A percentile compares a stretch with the other conserved stretches of the same genome.
These are phyloP conservation scores for Peribatodes rhomboidaria DNA, from an alignment of 2,888 invertebrate genomes.

Conservation along the genomic window DNA sequence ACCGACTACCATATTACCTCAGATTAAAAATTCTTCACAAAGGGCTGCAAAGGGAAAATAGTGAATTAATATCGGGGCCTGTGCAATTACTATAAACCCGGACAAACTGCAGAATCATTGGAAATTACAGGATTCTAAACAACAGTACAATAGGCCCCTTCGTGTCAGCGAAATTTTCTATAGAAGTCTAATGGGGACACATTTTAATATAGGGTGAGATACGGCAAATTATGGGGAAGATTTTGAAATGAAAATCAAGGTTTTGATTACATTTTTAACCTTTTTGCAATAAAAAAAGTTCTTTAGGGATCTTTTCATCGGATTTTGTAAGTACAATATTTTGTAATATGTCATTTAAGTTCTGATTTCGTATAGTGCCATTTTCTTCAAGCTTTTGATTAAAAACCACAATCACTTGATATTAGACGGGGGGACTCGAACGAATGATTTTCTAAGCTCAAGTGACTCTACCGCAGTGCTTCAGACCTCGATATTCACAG, in stretches of 20 bases:
- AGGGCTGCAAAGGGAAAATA: conserved; percentile 69
- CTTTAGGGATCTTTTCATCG: too few relatives aligned
- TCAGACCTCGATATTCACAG: conserved; percentile 66
- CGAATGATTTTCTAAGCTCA: conserved; percentile 52
- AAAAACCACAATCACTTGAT: conserved; percentile 31
- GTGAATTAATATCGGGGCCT: conserved; percentile 73
- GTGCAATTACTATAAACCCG: conserved; percentile 73
- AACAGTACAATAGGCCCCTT: conserved; percentile 74
- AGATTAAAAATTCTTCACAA: conserved; percentile 78
- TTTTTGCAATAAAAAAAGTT: background rate
- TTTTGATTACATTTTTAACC: background rate
- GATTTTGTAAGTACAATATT: too few relatives aligned
- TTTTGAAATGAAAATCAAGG: conserved; percentile 19
- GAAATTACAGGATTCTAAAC: conserved; percentile 83
- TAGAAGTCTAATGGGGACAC: conserved; percentile 77
- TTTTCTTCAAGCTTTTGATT: too few relatives aligned
- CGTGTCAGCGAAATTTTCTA: conserved; percentile 62
- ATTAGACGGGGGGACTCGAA: conserved; percentile 4
- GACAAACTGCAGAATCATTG: conserved; percentile 80
- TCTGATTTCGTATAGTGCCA: too few relatives aligned
- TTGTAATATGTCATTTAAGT: too few relatives aligned
- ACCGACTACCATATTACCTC: conserved; percentile 59
- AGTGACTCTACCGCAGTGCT: conserved; percentile 63
- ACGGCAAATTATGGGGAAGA: conserved; percentile 19
- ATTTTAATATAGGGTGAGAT: conserved; percentile 77